Evolutionary conservation across 2,113 vertebrate genomes (phyloP).

Genomic region (Tachysurus vachellii): DNA sequence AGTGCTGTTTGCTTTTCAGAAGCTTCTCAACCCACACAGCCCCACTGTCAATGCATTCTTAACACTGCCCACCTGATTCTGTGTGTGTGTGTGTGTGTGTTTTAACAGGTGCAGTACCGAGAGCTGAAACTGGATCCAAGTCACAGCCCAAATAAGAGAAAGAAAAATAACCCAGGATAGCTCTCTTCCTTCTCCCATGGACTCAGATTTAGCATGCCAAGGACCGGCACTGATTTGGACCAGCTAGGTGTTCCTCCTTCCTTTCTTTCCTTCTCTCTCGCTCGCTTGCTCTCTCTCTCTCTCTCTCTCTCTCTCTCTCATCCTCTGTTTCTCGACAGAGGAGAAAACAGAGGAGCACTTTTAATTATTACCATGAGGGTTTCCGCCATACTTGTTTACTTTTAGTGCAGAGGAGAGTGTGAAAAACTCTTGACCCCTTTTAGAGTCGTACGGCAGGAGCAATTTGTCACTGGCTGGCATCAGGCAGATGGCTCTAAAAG

Average conservation of each 20-base stretch:
- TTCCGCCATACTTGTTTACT: conserved; percentile 50
- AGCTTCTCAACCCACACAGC: conserved; percentile 67
- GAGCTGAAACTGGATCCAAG: conserved; percentile 94
- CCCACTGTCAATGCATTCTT: conserved; percentile 53
- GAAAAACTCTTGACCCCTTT: conserved; percentile 58
- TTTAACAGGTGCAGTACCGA: conserved; percentile 98
- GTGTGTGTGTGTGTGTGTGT: conserved; percentile 78
- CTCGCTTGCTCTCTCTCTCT: conserved; percentile 50
- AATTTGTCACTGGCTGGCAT: conserved; percentile 51
- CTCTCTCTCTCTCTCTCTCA: conserved; percentile 16
- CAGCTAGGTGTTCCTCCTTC: conserved; percentile 57
- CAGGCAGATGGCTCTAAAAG: conserved; percentile 51
- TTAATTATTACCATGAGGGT: conserved; percentile 55
- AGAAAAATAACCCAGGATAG: conserved; percentile 95
- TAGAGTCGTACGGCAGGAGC: conserved; percentile 50
- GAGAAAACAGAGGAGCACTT: conserved; percentile 53
- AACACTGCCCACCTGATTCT: conserved; percentile 45
- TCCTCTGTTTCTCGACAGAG: conserved; percentile 62
- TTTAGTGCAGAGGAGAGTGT: conserved; percentile 43
- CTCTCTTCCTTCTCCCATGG: conserved; percentile 67
- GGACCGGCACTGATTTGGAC: conserved; percentile 70
- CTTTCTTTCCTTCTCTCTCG: conserved; percentile 67
- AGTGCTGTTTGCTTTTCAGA: conserved; percentile 71
- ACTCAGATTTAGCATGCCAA: conserved; percentile 65
- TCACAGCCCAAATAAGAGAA: conserved; percentile 94